Evolutionary conservation across 2,888 invertebrate genomes (phyloP).

Genomic region (Polydrusus cervinus): DNA sequence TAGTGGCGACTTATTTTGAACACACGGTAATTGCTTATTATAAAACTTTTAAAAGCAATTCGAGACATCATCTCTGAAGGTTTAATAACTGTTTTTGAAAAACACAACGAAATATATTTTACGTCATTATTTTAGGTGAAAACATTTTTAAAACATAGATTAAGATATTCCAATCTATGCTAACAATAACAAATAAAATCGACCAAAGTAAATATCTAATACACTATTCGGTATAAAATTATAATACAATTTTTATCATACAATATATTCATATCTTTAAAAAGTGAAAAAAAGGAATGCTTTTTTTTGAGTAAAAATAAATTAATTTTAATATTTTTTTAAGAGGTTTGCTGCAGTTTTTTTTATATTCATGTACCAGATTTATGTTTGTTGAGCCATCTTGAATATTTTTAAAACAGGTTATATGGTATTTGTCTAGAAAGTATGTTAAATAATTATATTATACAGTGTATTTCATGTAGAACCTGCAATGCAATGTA

Average conservation of each 20-base stretch:
- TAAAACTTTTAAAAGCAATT: not conserved
- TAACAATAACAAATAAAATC: not conserved
- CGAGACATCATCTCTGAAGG: not conserved
- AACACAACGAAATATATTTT: not conserved
- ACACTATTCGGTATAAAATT: not conserved
- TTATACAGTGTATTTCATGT: no score
- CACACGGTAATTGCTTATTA: no score
- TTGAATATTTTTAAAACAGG: no score
- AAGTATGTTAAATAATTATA: no score
- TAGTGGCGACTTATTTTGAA: no score
- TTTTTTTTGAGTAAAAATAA: slow-evolving; percentile 16
- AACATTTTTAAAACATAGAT: not conserved
- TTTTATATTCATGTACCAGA: no score
- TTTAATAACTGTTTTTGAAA: not conserved
- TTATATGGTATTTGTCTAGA: no score
- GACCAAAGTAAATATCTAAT: not conserved
- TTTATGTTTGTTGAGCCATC: no score
- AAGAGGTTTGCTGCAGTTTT: no score
- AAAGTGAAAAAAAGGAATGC: slow-evolving; percentile 1
- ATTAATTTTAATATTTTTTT: slow-evolving; percentile 10
- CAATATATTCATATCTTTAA: slow-evolving; percentile 1
- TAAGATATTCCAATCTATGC: no score
- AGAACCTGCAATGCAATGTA: no score
- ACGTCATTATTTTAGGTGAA: slow-evolving; percentile 7
- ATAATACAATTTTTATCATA: slow-evolving; percentile 3